These are phyloP conservation scores for Drosophila mimetica DNA, from an alignment of 2,888 invertebrate genomes.

Conservation along the genomic window DNA sequence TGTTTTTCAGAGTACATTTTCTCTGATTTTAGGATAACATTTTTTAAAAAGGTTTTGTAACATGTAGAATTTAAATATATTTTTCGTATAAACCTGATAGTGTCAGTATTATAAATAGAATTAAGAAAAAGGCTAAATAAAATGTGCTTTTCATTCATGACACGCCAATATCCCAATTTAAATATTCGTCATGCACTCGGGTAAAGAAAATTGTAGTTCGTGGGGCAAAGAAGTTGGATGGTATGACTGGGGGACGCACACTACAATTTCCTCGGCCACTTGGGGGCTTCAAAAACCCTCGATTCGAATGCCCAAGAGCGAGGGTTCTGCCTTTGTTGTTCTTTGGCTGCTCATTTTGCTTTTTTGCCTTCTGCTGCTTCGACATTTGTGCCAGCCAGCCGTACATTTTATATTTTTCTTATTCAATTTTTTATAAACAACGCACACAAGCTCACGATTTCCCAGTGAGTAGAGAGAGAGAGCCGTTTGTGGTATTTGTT, in stretches of 20 bases:
- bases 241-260: background rate
- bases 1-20: too few species aligned
- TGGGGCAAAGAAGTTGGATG: too few species aligned
- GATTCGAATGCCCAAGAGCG: background rate
- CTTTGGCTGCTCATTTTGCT: slow-evolving; percentile 23
- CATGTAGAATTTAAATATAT: too few species aligned
- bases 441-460: slow-evolving; percentile 14
- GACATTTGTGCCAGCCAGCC: slow-evolving; percentile 46
- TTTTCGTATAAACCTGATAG: too few species aligned
- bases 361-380: slow-evolving; percentile 52
- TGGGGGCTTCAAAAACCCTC: slow-evolving; percentile 8
- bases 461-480: slow-evolving; percentile 5
- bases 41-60: too few species aligned
- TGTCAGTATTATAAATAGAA: too few species aligned
- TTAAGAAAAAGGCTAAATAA: too few species aligned
- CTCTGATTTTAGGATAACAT: too few species aligned
- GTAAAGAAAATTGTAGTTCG: background rate
- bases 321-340: slow-evolving; percentile 8
- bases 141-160: background rate
- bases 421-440: slow-evolving; percentile 68
- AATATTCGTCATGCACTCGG: slow-evolving; percentile 3
- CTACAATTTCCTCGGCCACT: background rate
- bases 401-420: slow-evolving; percentile 28
- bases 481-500: slow-evolving; percentile 50
- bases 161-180: background rate